A percentile compares a stretch with the other conserved stretches of the same genome.
Evolutionary conservation across 92 coral and sea anemone genomes (phyloP).

Genomic region (Micromussa lordhowensis): DNA sequence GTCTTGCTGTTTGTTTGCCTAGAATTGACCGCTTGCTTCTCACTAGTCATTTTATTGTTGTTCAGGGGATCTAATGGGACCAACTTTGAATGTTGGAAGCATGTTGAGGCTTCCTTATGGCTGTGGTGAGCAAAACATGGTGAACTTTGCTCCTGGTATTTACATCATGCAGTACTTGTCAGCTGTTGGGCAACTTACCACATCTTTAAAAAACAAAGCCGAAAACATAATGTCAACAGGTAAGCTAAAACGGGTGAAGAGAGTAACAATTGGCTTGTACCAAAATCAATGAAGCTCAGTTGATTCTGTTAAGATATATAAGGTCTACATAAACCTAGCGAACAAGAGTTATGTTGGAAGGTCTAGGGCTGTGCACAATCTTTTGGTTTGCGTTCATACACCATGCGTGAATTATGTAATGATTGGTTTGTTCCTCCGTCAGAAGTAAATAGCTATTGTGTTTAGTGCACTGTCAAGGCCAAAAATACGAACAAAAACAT

Average conservation of each 20-base stretch:
- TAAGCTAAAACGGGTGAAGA: neutral
- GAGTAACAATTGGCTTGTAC: neutral
- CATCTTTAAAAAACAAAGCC: conserved; percentile 68
- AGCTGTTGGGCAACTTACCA: conserved; percentile 68
- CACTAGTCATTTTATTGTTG: neutral
- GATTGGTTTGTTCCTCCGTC: no score
- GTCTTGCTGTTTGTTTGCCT: no score
- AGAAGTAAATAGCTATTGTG: no score
- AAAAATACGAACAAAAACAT: no score
- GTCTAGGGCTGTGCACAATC: no score
- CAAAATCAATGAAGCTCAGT: neutral
- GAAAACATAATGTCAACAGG: conserved; percentile 80
- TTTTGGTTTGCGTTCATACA: no score
- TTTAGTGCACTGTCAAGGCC: no score
- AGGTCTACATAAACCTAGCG: no score
- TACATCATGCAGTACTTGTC: conserved; percentile 91
- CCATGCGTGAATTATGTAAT: no score
- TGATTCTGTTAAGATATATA: no score
- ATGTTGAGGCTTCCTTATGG: conserved; percentile 87
- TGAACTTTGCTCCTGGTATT: conserved; percentile 95
- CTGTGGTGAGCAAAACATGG: conserved; percentile 99
- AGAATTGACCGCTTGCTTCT: neutral
- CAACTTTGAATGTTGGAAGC: conserved; percentile 81
- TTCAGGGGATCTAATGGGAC: conserved; percentile 96
- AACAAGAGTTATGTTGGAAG: no score